Evolutionary conservation across 1,140 invertebrate species (phyloP).

Genomic region (Nasonia vitripennis): DNA sequence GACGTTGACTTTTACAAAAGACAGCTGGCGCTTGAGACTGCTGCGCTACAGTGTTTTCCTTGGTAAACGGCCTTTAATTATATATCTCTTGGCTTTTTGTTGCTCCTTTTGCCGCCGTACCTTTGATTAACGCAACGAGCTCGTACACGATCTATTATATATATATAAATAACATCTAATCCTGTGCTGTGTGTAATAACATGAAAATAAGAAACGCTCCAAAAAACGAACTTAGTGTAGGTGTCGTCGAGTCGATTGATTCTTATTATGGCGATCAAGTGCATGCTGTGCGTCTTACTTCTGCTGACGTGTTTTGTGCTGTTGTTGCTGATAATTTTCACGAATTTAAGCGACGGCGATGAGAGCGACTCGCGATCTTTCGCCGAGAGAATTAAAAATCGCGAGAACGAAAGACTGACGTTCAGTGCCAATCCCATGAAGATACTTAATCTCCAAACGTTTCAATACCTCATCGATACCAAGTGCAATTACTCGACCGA

Average conservation of each 20-base stretch:
- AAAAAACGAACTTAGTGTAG: not conserved
- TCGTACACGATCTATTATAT: too few species aligned
- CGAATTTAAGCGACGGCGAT: not conserved
- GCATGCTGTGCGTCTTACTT: slow-evolving; percentile 6
- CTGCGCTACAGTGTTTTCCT: not conserved
- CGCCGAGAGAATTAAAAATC: not conserved
- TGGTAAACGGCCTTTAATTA: not conserved
- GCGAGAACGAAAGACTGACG: not conserved
- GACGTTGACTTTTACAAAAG: not conserved
- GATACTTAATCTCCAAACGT: slow-evolving; percentile 19
- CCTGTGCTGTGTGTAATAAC: not conserved
- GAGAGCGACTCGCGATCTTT: not conserved
- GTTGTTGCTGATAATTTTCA: slow-evolving; percentile 14
- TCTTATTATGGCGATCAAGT: slow-evolving; percentile 22
- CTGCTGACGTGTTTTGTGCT: slow-evolving; percentile 20
- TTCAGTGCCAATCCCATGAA: not conserved
- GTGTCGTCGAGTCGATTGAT: not conserved
- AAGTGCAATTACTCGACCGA: slow-evolving; percentile 27
- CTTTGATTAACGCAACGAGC: too few species aligned
- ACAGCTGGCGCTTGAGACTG: not conserved
- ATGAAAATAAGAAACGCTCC: not conserved
- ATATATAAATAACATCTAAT: too few species aligned
- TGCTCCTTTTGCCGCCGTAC: not conserved
- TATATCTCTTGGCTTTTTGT: not conserved
- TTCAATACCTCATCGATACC: slow-evolving; percentile 36